Percentiles rank a stretch among this genome's conserved stretches.
Conservation (phyloP, 2,888 invertebrate genomes). For the Petrolisthes manimaculis region DNA sequence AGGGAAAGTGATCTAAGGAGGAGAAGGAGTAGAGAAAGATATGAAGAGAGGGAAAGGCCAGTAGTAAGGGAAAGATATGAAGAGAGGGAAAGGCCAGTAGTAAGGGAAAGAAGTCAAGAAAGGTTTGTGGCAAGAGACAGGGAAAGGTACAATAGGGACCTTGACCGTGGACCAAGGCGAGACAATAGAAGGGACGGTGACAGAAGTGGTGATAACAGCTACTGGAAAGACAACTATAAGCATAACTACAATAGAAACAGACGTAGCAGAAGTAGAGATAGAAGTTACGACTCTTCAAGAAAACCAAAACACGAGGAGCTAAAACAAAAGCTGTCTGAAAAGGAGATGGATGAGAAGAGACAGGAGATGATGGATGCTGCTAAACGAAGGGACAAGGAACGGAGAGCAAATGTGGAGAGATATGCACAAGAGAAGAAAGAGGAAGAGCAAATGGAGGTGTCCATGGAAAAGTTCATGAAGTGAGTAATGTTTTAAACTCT, state of each 20-base stretch:
- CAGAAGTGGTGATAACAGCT: background rate
- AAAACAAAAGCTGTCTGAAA: constrained; percentile 31
- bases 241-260: background rate
- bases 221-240: background rate
- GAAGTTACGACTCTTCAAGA: background rate
- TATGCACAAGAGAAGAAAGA: constrained; percentile 45
- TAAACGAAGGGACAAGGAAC: constrained; percentile 46
- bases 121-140: background rate
- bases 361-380: constrained; percentile 61
- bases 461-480: constrained; percentile 43
- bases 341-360: constrained; percentile 49
- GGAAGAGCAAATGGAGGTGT: constrained; percentile 44
- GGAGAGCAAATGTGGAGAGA: constrained; percentile 43
- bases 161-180: background rate
- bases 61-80: background rate
- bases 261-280: background rate
- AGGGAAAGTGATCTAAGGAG: background rate
- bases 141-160: background rate
- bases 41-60: background rate
- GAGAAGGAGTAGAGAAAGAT: background rate
- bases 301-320: background rate
- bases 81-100: background rate
- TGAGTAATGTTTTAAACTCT: constrained; percentile 1
- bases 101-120: background rate
- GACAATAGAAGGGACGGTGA: background rate